Percentiles rank a stretch among this genome's conserved stretches.
phyloP scores from a whole-genome alignment of 2,888 invertebrate genomes.

The Drosophila neutralis region DNA sequence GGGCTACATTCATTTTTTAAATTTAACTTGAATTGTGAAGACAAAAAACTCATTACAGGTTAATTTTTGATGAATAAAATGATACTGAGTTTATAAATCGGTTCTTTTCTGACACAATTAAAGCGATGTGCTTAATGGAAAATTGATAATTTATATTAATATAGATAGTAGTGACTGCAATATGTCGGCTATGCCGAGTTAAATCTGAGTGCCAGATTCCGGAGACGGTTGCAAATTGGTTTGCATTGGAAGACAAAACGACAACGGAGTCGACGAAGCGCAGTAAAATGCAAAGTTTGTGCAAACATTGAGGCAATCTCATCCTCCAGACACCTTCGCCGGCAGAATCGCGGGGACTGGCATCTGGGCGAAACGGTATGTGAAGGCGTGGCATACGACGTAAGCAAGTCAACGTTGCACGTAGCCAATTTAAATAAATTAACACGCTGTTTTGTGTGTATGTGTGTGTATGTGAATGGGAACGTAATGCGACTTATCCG shows the following conservation, averaged over 20 bases:
- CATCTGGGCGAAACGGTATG: not conserved
- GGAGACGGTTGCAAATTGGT: slow-evolving; percentile 69
- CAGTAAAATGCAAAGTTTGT: slow-evolving; percentile 77
- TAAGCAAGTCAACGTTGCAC: slow-evolving; percentile 69
- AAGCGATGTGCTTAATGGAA: not conserved
- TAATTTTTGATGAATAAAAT: not conserved
- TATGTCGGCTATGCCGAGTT: slow-evolving; percentile 20
- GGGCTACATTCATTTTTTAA: slow-evolving; percentile 19
- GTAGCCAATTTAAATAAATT: slow-evolving; percentile 79
- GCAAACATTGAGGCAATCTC: slow-evolving; percentile 65
- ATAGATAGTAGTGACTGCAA: slow-evolving; percentile 29
- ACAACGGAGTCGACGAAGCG: slow-evolving; percentile 56
- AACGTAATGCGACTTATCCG: slow-evolving; percentile 21
- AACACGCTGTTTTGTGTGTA: slow-evolving; percentile 64
- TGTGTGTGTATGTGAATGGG: slow-evolving; percentile 27
- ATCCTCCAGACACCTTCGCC: slow-evolving; percentile 4
- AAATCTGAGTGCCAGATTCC: slow-evolving; percentile 62
- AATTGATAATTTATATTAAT: not conserved
- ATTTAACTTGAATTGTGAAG: not conserved
- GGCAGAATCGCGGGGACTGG: not conserved
- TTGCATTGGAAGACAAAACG: slow-evolving; percentile 75
- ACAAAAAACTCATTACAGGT: not conserved
- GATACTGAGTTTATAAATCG: not conserved
- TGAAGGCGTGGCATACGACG: slow-evolving; percentile 53
- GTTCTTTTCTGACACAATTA: not conserved